Evolutionary conservation across 1,140 invertebrate genomes (phyloP).

Genomic region (Temnothorax nylanderi): DNA sequence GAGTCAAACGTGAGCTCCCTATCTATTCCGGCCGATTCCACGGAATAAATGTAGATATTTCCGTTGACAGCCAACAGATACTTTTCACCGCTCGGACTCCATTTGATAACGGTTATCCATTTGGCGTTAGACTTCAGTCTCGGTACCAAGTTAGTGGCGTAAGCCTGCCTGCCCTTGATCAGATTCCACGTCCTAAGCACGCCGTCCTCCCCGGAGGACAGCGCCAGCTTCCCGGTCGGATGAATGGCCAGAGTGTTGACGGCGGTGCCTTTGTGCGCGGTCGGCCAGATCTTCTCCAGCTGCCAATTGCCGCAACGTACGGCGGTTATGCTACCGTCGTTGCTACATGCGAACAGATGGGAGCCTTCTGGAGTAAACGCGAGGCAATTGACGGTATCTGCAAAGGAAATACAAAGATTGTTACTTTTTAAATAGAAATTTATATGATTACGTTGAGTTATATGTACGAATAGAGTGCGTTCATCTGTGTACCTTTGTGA

Average conservation of each 20-base stretch:
- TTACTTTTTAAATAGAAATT: not conserved
- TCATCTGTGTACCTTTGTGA: conserved; percentile 88
- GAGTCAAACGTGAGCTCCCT: conserved; percentile 87
- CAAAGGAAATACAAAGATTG: conserved; percentile 19
- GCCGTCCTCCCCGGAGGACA: conserved; percentile 94
- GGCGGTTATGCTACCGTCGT: conserved; percentile 94
- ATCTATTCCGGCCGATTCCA: conserved; percentile 89
- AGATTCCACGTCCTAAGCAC: conserved; percentile 97
- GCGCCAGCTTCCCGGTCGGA: conserved; percentile 94
- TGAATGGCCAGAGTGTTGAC: conserved; percentile 92
- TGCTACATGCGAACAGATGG: conserved; percentile 93
- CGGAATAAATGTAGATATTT: conserved; percentile 91
- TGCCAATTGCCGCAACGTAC: conserved; percentile 94
- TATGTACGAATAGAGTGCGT: not conserved
- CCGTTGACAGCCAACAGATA: conserved; percentile 91
- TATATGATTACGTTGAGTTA: not conserved
- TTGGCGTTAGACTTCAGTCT: conserved; percentile 86
- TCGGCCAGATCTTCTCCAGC: conserved; percentile 91
- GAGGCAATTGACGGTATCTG: conserved; percentile 91
- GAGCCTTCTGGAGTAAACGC: conserved; percentile 91
- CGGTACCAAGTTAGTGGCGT: conserved; percentile 92
- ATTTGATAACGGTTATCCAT: conserved; percentile 86
- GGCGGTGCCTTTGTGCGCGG: conserved; percentile 89
- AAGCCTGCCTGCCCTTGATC: conserved; percentile 95
- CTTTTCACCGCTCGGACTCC: conserved; percentile 89